These are phyloP conservation scores for Gephyroberyx darwinii DNA, from an alignment of 2,797 vertebrate genomes.

Conservation along the genomic window DNA sequence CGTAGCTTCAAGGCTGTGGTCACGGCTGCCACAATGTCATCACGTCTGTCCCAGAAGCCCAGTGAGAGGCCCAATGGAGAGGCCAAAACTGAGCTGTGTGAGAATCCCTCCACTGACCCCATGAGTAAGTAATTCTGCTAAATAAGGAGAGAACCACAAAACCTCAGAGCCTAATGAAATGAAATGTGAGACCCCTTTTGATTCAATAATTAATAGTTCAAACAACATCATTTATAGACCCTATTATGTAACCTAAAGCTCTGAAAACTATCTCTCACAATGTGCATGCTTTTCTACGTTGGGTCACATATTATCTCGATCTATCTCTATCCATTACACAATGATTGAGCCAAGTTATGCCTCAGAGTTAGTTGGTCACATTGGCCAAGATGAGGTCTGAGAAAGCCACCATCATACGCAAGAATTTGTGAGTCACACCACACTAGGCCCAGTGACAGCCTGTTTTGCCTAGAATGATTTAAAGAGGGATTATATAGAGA, in stretches of 20 bases:
- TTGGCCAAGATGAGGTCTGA: not conserved
- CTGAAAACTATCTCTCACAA: not conserved
- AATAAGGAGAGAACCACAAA: constrained; percentile 6
- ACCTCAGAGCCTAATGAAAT: constrained; percentile 11
- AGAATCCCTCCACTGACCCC: constrained; percentile 83
- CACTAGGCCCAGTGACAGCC: not conserved
- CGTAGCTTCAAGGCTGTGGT: constrained; percentile 99
- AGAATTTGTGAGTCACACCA: constrained; percentile 4
- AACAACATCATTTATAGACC: too few relatives aligned
- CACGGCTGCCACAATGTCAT: constrained; percentile 98
- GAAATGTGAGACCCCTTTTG: too few relatives aligned
- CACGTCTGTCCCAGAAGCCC: constrained; percentile 94
- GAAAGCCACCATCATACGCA: not conserved
- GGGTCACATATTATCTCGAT: not conserved
- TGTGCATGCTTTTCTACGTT: too few relatives aligned
- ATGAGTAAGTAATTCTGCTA: constrained; percentile 71
- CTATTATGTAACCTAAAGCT: not conserved
- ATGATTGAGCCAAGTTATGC: not conserved
- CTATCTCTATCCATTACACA: too few relatives aligned
- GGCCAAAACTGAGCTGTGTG: constrained; percentile 97
- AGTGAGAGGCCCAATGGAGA: constrained; percentile 97
- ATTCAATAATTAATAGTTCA: too few relatives aligned
- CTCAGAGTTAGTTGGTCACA: not conserved
- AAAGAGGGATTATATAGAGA: constrained; percentile 13
- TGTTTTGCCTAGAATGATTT: not conserved